These are phyloP conservation scores for Ennomos quercinarius DNA, from an alignment of 2,888 invertebrate genomes.

Conservation along the genomic window DNA sequence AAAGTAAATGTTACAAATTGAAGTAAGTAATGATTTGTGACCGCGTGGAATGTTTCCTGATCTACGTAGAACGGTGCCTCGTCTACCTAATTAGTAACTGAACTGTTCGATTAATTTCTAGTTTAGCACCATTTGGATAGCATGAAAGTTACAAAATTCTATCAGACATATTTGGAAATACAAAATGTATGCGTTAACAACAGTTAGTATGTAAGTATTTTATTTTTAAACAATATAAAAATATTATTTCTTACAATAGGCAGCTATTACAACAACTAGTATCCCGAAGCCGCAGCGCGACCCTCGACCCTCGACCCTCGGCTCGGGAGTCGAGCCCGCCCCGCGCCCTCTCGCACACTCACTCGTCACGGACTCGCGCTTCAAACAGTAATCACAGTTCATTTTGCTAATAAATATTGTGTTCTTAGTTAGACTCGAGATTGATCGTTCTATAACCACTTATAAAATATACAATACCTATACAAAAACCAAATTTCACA, in stretches of 20 bases:
- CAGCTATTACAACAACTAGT: slow-evolving; percentile 63
- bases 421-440: slow-evolving; percentile 67
- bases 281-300: slow-evolving; percentile 24
- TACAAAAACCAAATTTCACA: slow-evolving; percentile 71
- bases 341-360: slow-evolving; percentile 40
- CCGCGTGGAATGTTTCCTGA: slow-evolving; percentile 34
- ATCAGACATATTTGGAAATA: slow-evolving; percentile 68
- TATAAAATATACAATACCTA: slow-evolving; percentile 78
- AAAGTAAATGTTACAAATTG: slow-evolving; percentile 1
- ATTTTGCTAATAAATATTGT: slow-evolving; percentile 75
- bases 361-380: slow-evolving; percentile 37
- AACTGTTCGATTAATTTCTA: slow-evolving; percentile 50
- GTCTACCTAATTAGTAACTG: slow-evolving; percentile 38
- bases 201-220: slow-evolving; percentile 75
- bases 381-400: slow-evolving; percentile 73
- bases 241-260: slow-evolving; percentile 78
- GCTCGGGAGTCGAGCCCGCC: slow-evolving; percentile 13
- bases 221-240: slow-evolving; percentile 82
- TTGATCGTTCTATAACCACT: slow-evolving; percentile 70
- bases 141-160: slow-evolving; percentile 58
- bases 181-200: slow-evolving; percentile 73
- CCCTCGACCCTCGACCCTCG: neutral
- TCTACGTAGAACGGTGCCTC: slow-evolving; percentile 36
- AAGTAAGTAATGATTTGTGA: slow-evolving; percentile 29
- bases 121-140: slow-evolving; percentile 76